phyloP scores from a whole-genome alignment of 2,113 vertebrate genomes.

The Eleginops maclovinus region DNA sequence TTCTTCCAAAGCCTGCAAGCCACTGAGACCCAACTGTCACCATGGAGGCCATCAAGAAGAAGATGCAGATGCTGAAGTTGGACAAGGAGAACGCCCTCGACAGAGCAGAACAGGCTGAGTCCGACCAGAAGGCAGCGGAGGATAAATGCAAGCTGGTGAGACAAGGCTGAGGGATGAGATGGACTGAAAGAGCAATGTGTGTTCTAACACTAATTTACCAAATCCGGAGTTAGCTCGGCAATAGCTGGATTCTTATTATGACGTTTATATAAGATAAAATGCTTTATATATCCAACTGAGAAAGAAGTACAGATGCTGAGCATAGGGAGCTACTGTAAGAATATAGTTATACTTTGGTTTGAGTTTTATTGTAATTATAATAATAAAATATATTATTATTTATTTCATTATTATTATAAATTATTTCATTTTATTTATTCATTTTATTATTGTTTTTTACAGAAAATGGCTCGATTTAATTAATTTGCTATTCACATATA shows the following conservation, averaged over 20 bases:
- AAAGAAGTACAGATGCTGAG: not conserved
- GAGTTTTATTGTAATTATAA: not conserved
- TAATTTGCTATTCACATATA: not conserved
- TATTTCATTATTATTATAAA: too few species aligned
- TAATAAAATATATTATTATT: not conserved
- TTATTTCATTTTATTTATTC: too few species aligned
- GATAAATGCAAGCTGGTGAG: conserved; percentile 94
- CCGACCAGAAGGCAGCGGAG: conserved; percentile 91
- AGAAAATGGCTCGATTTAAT: not conserved
- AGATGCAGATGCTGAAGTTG: conserved; percentile 98
- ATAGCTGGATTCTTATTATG: not conserved
- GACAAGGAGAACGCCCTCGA: conserved; percentile 97
- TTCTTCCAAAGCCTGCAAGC: not conserved
- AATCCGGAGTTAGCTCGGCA: not conserved
- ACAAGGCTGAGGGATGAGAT: not conserved
- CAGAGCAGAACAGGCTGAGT: conserved; percentile 93
- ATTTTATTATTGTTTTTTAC: too few species aligned
- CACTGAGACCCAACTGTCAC: conserved; percentile 45
- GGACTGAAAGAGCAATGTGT: not conserved
- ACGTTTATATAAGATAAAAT: not conserved
- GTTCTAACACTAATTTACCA: not conserved
- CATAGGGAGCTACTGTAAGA: not conserved
- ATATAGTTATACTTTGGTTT: not conserved
- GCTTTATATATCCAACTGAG: not conserved
- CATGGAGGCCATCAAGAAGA: conserved; percentile 99